Conservation (phyloP, 2,888 invertebrate species). For the Drosophila affinis region DNA sequence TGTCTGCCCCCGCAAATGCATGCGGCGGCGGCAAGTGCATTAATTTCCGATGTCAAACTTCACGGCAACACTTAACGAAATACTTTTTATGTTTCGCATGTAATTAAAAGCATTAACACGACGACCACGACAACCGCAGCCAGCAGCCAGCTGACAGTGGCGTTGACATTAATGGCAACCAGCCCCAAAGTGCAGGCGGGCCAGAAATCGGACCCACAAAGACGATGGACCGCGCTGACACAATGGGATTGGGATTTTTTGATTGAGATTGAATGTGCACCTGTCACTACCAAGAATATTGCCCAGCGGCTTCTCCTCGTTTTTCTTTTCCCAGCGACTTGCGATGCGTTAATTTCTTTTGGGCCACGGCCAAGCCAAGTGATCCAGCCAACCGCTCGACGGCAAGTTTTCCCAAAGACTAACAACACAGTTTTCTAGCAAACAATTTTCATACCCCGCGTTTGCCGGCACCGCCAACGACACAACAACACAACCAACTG, state of each 20-base stretch:
- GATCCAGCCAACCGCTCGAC: conserved; percentile 77
- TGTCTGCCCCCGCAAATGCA: conserved; percentile 39
- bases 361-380: conserved; percentile 28
- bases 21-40: conserved; percentile 54
- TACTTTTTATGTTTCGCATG: conserved; percentile 59
- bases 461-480: conserved; percentile 70
- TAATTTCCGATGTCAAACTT: conserved; percentile 69
- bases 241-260: conserved; percentile 19
- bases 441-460: conserved; percentile 69
- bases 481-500: conserved; percentile 47
- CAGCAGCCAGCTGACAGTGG: conserved; percentile 38
- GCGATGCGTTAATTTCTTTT: neutral
- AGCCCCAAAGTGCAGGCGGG: conserved; percentile 61
- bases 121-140: conserved; percentile 31
- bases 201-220: conserved; percentile 33
- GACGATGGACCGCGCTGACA: conserved; percentile 3
- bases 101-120: conserved; percentile 71
- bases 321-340: conserved; percentile 8
- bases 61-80: conserved; percentile 70
- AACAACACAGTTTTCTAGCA: conserved; percentile 69
- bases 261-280: conserved; percentile 37
- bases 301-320: conserved; percentile 11
- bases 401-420: conserved; percentile 79
- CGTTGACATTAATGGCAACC: conserved; percentile 71
- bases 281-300: conserved; percentile 42